Evolutionary conservation across 1,140 invertebrate genomes (phyloP).

Genomic region (Leptinotarsa texana): DNA sequence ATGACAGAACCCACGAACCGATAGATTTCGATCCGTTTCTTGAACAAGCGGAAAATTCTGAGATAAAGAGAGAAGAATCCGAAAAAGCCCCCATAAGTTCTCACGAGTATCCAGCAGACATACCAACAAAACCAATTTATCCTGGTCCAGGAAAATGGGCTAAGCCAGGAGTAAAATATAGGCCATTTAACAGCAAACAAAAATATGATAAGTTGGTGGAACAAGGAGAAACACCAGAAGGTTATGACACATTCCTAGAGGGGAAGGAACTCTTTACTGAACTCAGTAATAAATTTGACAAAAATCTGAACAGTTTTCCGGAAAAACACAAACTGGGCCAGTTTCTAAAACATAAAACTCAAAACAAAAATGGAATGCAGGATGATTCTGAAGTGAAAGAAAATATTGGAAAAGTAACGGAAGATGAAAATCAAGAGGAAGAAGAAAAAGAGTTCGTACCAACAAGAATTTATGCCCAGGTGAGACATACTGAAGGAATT

Average conservation of each 20-base stretch:
- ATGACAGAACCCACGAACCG: conserved; percentile 44
- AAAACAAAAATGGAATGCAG: neutral
- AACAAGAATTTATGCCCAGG: conserved; percentile 68
- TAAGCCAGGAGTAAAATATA: conserved; percentile 54
- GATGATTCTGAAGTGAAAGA: neutral
- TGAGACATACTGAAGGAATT: conserved; percentile 64
- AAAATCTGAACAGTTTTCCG: conserved; percentile 28
- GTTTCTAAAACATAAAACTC: neutral
- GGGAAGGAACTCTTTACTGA: conserved; percentile 40
- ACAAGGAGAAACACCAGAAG: conserved; percentile 44
- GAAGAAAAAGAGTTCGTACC: conserved; percentile 66
- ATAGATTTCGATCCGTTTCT: neutral
- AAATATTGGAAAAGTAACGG: conserved; percentile 10
- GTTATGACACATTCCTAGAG: conserved; percentile 46
- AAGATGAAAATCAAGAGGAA: conserved; percentile 32
- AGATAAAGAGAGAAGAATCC: conserved; percentile 25
- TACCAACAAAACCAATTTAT: conserved; percentile 60
- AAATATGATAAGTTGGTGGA: conserved; percentile 26
- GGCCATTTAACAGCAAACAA: conserved; percentile 44
- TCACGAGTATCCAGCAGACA: conserved; percentile 41
- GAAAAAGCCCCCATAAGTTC: conserved; percentile 33
- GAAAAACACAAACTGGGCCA: conserved; percentile 27
- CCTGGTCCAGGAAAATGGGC: conserved; percentile 59
- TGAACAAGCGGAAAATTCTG: neutral
- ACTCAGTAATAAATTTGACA: conserved; percentile 35